Evolutionary conservation across 2,797 vertebrate species (phyloP).

Genomic region (Liparis tanakae): DNA sequence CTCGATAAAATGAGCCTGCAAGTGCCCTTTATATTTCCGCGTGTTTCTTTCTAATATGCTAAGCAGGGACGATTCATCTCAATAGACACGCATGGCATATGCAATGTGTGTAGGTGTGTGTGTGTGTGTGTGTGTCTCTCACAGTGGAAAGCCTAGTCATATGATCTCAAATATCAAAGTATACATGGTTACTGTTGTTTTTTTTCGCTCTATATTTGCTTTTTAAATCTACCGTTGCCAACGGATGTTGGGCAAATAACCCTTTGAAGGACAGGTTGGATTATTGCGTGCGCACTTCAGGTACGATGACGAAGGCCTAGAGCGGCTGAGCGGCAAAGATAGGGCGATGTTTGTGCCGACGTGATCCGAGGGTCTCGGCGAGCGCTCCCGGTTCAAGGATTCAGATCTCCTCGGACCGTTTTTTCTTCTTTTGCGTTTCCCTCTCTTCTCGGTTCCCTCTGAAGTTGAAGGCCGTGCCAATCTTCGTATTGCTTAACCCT

Average conservation of each 20-base stretch:
- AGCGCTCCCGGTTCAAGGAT: background rate
- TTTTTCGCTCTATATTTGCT: conserved; percentile 29
- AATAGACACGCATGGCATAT: conserved; percentile 35
- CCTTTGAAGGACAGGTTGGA: conserved; percentile 44
- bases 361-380: conserved; percentile 35
- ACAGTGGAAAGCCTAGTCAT: conserved; percentile 17
- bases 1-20: conserved; percentile 43
- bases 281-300: conserved; percentile 26
- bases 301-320: conserved; percentile 27
- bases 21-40: conserved; percentile 43
- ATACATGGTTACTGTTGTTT: conserved; percentile 18
- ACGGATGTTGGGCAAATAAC: conserved; percentile 38
- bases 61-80: conserved; percentile 38
- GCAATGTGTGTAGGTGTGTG: conserved; percentile 1
- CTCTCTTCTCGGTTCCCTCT: conserved; percentile 19
- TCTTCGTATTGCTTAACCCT: conserved; percentile 32
- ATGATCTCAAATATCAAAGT: conserved; percentile 48
- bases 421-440: background rate
- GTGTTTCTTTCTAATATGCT: conserved; percentile 20
- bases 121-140: background rate
- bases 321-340: conserved; percentile 20
- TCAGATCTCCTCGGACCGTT: conserved; percentile 32
- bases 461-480: conserved; percentile 20
- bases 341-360: conserved; percentile 26
- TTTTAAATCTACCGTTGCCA: conserved; percentile 62